Percentiles rank a stretch among this genome's conserved stretches.
Conservation (phyloP, 2,888 invertebrate species). For the Clusia tigrina region DNA sequence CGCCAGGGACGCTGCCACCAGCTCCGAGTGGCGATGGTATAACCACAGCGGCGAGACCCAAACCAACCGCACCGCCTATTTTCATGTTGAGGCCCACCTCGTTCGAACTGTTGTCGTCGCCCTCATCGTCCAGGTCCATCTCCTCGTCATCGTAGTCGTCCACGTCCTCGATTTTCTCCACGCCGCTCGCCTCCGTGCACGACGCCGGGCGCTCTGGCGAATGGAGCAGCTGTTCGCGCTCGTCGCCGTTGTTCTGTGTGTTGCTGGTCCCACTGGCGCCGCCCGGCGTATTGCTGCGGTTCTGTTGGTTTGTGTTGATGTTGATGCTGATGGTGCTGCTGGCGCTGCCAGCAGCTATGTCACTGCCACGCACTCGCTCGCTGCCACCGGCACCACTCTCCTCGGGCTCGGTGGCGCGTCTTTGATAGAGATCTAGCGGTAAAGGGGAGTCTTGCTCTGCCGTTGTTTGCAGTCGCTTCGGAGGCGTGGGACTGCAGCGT, state of each 20-base stretch:
- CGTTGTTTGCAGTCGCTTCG: slow-evolving; percentile 45
- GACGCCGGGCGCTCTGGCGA: slow-evolving; percentile 34
- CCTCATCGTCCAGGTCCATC: slow-evolving; percentile 66
- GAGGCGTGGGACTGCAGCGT: slow-evolving; percentile 60
- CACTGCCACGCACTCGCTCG: slow-evolving; percentile 39
- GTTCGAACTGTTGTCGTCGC: slow-evolving; percentile 68
- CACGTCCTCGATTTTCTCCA: slow-evolving; percentile 51
- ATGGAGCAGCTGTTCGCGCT: slow-evolving; percentile 14
- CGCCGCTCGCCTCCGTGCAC: slow-evolving; percentile 29
- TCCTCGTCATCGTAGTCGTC: slow-evolving; percentile 59
- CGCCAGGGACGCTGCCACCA: slow-evolving; percentile 37
- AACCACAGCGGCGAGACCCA: slow-evolving; percentile 59
- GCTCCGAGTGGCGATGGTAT: slow-evolving; percentile 46
- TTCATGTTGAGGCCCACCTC: slow-evolving; percentile 74
- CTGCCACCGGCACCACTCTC: slow-evolving; percentile 30
- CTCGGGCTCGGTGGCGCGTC: slow-evolving; percentile 47
- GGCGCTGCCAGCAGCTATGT: slow-evolving; percentile 41
- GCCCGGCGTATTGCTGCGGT: slow-evolving; percentile 24
- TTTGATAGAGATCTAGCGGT: slow-evolving; percentile 64
- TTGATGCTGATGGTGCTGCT: slow-evolving; percentile 34
- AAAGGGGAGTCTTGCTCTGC: slow-evolving; percentile 50
- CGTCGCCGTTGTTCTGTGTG: slow-evolving; percentile 29
- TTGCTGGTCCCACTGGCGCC: slow-evolving; percentile 35
- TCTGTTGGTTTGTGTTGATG: slow-evolving; percentile 34
- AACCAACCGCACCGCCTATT: slow-evolving; percentile 61